Conservation (phyloP, 2,797 vertebrate species). For the Malacoraja senta region DNA sequence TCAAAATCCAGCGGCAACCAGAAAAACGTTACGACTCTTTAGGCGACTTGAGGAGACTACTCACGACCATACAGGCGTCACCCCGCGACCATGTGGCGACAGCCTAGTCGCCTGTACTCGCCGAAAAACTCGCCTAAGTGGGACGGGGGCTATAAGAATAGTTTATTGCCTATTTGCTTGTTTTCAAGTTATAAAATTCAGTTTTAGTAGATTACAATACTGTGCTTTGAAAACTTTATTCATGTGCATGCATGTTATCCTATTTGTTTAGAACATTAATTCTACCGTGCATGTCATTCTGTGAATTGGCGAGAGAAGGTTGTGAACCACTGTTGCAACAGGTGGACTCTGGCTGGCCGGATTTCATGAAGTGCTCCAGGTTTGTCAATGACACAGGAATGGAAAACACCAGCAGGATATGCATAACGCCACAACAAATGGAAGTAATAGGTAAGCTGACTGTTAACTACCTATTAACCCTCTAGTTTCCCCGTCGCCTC, state of each 20-base stretch:
- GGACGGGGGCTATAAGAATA: not conserved
- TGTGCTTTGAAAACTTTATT: not conserved
- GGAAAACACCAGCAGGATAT: slow-evolving; percentile 50
- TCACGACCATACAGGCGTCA: too few relatives aligned
- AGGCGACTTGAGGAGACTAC: too few relatives aligned
- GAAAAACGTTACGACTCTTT: too few relatives aligned
- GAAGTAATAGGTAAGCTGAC: slow-evolving; percentile 70
- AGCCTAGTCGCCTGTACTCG: too few relatives aligned
- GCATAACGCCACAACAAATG: slow-evolving; percentile 73
- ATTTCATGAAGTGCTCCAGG: slow-evolving; percentile 84
- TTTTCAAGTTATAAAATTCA: slow-evolving; percentile 7
- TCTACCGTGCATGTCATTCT: slow-evolving; percentile 80
- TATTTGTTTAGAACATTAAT: slow-evolving; percentile 57
- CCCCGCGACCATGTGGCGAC: too few relatives aligned
- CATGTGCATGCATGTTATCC: slow-evolving; percentile 36
- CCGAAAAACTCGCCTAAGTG: too few relatives aligned
- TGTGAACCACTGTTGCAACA: slow-evolving; percentile 82
- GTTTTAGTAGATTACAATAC: too few relatives aligned
- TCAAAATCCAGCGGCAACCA: too few relatives aligned
- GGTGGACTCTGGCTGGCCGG: slow-evolving; percentile 86
- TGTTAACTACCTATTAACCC: not conserved
- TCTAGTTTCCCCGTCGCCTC: not conserved
- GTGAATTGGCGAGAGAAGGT: slow-evolving; percentile 79
- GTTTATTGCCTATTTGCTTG: not conserved
- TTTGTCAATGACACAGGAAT: slow-evolving; percentile 64